Evolutionary conservation across 2,888 invertebrate genomes (phyloP).

Genomic region (Chromoteleia sp.): DNA sequence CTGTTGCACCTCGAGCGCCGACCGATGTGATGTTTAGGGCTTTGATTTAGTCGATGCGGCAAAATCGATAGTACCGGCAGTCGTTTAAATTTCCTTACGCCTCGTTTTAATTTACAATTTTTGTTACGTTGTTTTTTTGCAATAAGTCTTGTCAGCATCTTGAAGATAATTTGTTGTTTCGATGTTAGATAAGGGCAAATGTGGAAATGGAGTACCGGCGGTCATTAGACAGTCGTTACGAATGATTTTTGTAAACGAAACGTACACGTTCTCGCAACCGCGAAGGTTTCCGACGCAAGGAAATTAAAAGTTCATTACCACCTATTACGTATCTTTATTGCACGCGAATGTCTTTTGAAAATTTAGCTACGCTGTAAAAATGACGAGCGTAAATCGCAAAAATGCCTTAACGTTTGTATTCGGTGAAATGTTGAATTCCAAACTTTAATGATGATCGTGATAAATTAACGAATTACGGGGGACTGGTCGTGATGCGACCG

Average conservation of each 20-base stretch:
- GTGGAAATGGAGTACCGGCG: neutral
- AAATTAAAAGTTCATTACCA: conserved; percentile 47
- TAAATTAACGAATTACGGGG: conserved; percentile 64
- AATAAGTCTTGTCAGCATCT: neutral
- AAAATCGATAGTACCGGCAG: conserved; percentile 17
- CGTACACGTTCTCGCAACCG: conserved; percentile 1
- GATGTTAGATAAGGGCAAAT: conserved; percentile 2
- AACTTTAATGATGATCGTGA: conserved; percentile 55
- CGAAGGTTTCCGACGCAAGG: neutral
- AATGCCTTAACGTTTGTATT: conserved; percentile 31
- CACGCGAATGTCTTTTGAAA: neutral
- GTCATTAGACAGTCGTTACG: conserved; percentile 2
- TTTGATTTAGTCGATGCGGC: conserved; percentile 20
- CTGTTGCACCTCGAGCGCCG: conserved; percentile 27
- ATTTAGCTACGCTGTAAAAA: conserved; percentile 15
- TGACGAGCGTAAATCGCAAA: conserved; percentile 23
- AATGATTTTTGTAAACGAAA: conserved; percentile 5
- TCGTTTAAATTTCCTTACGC: neutral
- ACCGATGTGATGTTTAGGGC: conserved; percentile 5
- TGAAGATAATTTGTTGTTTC: neutral
- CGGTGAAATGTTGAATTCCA: conserved; percentile 27
- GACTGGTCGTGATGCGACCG: conserved; percentile 47
- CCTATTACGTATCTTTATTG: conserved; percentile 37
- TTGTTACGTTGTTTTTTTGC: no score
- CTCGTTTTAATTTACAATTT: no score